These are phyloP conservation scores for Macquaria australasica DNA, from an alignment of 2,113 vertebrate genomes.

Conservation along the genomic window DNA sequence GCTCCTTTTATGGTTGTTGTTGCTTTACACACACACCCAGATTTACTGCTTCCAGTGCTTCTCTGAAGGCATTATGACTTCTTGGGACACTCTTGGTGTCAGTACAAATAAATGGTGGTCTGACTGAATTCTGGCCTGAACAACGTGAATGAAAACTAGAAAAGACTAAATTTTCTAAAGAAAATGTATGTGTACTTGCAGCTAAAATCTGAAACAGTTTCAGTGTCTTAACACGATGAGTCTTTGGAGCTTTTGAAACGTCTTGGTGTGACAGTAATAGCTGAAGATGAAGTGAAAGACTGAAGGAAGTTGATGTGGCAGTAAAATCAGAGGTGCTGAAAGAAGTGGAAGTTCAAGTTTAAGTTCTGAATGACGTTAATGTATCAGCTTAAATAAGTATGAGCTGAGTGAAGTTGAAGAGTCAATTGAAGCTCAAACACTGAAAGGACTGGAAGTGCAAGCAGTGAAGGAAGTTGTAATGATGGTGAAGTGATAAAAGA, in stretches of 20 bases:
- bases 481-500: neutral
- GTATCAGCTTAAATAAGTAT: neutral
- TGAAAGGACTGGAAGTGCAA: neutral
- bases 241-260: neutral
- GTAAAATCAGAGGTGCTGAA: neutral
- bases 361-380: neutral
- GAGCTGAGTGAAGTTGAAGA: neutral
- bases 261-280: neutral
- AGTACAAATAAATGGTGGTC: neutral
- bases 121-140: neutral
- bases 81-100: conserved; percentile 13
- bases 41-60: conserved; percentile 39
- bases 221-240: too few species aligned
- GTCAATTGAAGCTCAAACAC: neutral
- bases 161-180: too few species aligned
- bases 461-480: neutral
- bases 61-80: conserved; percentile 36
- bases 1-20: conserved; percentile 66
- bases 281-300: neutral
- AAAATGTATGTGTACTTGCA: too few species aligned
- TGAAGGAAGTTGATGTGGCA: neutral
- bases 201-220: neutral
- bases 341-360: neutral
- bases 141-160: neutral
- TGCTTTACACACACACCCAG: conserved; percentile 64